Evolutionary conservation across 2,797 vertebrate species (phyloP).

Genomic region (Pteronotus mesoamericanus): DNA sequence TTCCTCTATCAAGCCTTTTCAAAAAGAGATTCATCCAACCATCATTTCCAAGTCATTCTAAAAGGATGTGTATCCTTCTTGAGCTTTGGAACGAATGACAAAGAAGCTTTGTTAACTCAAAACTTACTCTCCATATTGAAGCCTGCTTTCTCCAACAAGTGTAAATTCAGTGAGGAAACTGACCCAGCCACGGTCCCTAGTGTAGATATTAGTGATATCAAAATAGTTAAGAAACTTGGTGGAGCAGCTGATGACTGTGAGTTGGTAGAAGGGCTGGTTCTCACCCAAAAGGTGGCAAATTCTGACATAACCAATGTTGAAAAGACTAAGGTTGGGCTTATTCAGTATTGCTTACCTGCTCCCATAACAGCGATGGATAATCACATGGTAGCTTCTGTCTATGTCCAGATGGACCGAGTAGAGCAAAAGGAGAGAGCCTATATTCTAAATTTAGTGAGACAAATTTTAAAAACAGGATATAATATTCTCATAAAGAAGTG

Average conservation of each 20-base stretch:
- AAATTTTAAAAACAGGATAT: conserved; percentile 97
- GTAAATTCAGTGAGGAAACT: conserved; percentile 97
- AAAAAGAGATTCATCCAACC: background rate
- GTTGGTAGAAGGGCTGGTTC: conserved; percentile 94
- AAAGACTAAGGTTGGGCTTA: conserved; percentile 97
- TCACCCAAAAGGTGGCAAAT: conserved; percentile 92
- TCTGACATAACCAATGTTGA: conserved; percentile 92
- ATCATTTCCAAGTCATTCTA: background rate
- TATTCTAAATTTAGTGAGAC: conserved; percentile 96
- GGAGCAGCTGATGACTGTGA: conserved; percentile 98
- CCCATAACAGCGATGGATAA: conserved; percentile 99
- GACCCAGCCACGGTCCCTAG: conserved; percentile 92
- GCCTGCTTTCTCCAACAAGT: conserved; percentile 96
- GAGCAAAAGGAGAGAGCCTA: conserved; percentile 96
- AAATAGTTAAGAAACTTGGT: conserved; percentile 95
- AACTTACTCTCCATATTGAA: conserved; percentile 97
- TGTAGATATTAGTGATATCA: conserved; percentile 95
- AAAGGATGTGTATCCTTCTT: background rate
- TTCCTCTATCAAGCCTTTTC: background rate
- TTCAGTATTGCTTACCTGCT: conserved; percentile 98
- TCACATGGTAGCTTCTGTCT: conserved; percentile 98
- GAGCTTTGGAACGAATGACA: background rate
- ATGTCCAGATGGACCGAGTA: conserved; percentile 97
- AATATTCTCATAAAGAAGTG: conserved; percentile 98
- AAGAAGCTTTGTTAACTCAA: background rate